Percentiles rank a stretch among this genome's conserved stretches.
phyloP scores from a whole-genome alignment of 1,140 invertebrate genomes.

The Onthophagus taurus region DNA sequence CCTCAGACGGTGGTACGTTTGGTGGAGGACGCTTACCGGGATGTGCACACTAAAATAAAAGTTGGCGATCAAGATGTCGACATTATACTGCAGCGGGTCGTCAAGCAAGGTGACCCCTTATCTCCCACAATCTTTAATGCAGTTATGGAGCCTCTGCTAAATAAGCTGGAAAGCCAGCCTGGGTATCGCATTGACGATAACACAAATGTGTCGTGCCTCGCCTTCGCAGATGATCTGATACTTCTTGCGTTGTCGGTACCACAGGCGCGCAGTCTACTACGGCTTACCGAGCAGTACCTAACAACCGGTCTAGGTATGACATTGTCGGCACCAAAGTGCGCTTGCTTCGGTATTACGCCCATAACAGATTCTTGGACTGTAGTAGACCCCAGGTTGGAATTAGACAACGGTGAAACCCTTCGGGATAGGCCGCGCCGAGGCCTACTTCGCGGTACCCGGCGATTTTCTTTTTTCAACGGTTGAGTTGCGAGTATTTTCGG shows the following conservation, averaged over 20 bases:
- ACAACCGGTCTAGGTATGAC: constrained; percentile 13
- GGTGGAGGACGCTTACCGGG: constrained; percentile 11
- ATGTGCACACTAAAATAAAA: constrained; percentile 13
- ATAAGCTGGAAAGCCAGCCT: constrained; percentile 10
- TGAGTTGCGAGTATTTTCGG: too few relatives aligned
- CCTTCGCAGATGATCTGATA: constrained; percentile 18
- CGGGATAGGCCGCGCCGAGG: too few relatives aligned
- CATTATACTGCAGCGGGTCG: constrained; percentile 27
- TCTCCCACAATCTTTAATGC: constrained; percentile 40
- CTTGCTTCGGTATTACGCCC: constrained; percentile 15
- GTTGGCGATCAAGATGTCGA: neutral
- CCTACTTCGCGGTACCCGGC: too few relatives aligned
- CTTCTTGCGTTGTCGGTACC: constrained; percentile 11
- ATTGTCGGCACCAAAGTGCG: constrained; percentile 21
- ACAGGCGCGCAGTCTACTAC: constrained; percentile 12
- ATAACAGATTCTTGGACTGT: constrained; percentile 20
- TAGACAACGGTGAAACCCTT: constrained; percentile 13
- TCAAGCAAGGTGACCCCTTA: constrained; percentile 42
- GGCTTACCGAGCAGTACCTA: constrained; percentile 13
- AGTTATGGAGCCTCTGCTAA: constrained; percentile 34
- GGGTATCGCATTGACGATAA: constrained; percentile 5
- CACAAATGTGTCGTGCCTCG: constrained; percentile 11
- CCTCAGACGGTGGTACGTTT: constrained; percentile 13
- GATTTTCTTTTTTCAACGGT: too few relatives aligned
- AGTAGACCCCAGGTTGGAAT: constrained; percentile 17